Percentiles rank a stretch among this genome's conserved stretches.
Evolutionary conservation across 2,888 invertebrate species (phyloP).

Genomic region (Leucoptera coffeella): DNA sequence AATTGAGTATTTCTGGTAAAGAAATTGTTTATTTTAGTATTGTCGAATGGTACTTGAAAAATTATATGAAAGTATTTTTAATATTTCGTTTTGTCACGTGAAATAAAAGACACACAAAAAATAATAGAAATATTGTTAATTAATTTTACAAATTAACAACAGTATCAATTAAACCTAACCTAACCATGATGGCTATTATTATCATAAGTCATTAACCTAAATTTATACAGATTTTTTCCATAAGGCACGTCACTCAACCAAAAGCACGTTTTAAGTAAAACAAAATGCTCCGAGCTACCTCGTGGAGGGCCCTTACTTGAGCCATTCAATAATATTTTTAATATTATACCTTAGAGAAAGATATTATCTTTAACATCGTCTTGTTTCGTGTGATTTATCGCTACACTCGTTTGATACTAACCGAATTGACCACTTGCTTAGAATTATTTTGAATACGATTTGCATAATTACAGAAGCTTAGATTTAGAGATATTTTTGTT

Average conservation of each 20-base stretch:
- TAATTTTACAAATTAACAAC: too few relatives aligned
- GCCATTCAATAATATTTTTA: constrained; percentile 23
- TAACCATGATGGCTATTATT: background rate
- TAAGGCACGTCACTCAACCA: too few relatives aligned
- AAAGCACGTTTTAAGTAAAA: too few relatives aligned
- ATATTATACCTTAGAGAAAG: constrained; percentile 18
- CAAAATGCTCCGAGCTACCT: constrained; percentile 19
- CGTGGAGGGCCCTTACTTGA: constrained; percentile 40
- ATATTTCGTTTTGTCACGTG: too few relatives aligned
- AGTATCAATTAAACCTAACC: background rate
- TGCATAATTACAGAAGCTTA: constrained; percentile 14
- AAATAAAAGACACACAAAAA: too few relatives aligned
- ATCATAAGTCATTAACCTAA: background rate
- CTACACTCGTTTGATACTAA: too few relatives aligned
- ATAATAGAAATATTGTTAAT: too few relatives aligned
- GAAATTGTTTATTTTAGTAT: too few relatives aligned
- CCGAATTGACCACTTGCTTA: constrained; percentile 27
- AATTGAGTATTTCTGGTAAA: too few relatives aligned
- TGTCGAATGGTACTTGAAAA: too few relatives aligned
- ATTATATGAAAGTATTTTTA: too few relatives aligned
- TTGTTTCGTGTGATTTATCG: constrained; percentile 32
- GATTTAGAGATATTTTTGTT: constrained; percentile 2
- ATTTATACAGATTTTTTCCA: background rate
- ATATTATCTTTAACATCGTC: constrained; percentile 28
- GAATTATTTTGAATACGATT: constrained; percentile 25